Evolutionary conservation across 1,140 invertebrate species (phyloP).

Genomic region (Metopolophium dirhodum): DNA sequence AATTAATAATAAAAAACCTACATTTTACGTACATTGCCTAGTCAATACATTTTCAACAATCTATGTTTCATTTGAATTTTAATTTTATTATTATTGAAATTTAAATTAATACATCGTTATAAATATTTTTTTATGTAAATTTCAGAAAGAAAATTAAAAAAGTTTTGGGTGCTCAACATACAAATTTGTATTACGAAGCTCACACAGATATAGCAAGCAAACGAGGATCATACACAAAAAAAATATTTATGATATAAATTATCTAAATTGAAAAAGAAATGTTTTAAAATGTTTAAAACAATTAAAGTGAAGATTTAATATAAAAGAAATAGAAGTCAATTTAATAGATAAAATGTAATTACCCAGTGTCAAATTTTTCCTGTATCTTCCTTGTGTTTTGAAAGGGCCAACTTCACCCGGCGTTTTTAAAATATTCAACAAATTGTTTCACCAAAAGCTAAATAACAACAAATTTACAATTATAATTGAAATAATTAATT

Average conservation of each 20-base stretch:
- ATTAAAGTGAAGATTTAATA: neutral
- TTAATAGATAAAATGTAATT: neutral
- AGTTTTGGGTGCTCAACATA: slow-evolving; percentile 73
- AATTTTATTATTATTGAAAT: neutral
- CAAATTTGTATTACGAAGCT: slow-evolving; percentile 78
- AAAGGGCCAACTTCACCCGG: too few relatives aligned
- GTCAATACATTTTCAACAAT: too few relatives aligned
- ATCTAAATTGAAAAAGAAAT: neutral
- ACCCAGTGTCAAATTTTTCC: too few relatives aligned
- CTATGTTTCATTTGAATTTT: too few relatives aligned
- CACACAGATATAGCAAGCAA: slow-evolving; percentile 87
- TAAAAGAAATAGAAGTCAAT: neutral
- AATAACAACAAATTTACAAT: too few relatives aligned
- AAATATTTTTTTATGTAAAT: slow-evolving; percentile 58
- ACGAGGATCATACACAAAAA: slow-evolving; percentile 82
- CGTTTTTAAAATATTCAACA: too few relatives aligned
- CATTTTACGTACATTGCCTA: too few relatives aligned
- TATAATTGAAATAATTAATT: too few relatives aligned
- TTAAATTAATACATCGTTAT: neutral
- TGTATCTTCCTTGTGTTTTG: too few relatives aligned
- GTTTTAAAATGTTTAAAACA: neutral
- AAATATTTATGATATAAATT: slow-evolving; percentile 77
- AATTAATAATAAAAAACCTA: too few relatives aligned
- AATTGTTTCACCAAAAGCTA: too few relatives aligned
- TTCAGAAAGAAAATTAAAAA: slow-evolving; percentile 83